Percentiles rank a stretch among this genome's conserved stretches.
phyloP scores from a whole-genome alignment of 2,888 invertebrate genomes.

The Linnaemya tessellans region DNA sequence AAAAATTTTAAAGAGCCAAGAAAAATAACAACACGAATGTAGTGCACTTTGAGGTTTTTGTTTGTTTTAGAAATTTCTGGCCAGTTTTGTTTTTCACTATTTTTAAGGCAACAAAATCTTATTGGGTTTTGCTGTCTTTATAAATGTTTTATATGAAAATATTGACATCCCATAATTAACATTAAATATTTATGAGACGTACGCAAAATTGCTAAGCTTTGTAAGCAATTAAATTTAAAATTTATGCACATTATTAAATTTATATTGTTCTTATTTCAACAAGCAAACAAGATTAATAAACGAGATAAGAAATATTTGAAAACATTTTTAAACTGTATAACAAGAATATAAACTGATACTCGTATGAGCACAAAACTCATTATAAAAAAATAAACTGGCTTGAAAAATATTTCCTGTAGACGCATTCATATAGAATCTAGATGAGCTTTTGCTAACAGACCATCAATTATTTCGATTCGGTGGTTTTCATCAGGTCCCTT shows the following conservation, averaged over 20 bases:
- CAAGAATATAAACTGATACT: background rate
- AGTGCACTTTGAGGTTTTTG: background rate
- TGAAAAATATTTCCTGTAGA: background rate
- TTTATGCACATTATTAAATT: slow-evolving; percentile 52
- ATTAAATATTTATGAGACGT: slow-evolving; percentile 44
- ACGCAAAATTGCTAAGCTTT: slow-evolving; percentile 32
- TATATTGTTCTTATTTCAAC: slow-evolving; percentile 43
- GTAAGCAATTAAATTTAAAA: slow-evolving; percentile 52
- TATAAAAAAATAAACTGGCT: background rate
- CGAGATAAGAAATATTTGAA: slow-evolving; percentile 16
- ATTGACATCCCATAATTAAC: slow-evolving; percentile 42
- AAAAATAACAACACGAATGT: background rate
- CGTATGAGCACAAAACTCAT: too few species aligned
- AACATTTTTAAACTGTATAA: background rate
- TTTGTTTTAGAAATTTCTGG: background rate
- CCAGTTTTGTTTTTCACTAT: background rate
- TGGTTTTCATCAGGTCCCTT: too few species aligned
- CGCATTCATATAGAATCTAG: too few species aligned
- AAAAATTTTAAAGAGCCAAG: background rate
- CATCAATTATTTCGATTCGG: too few species aligned
- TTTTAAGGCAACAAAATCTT: background rate
- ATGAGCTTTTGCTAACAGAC: too few species aligned
- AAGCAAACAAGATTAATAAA: slow-evolving; percentile 40
- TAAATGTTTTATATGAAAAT: background rate
- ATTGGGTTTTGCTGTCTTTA: background rate